A percentile compares a stretch with the other conserved stretches of the same genome.
These are phyloP conservation scores for Petrocephalus microphthalmus DNA, from an alignment of 2,113 vertebrate genomes.

Conservation along the genomic window DNA sequence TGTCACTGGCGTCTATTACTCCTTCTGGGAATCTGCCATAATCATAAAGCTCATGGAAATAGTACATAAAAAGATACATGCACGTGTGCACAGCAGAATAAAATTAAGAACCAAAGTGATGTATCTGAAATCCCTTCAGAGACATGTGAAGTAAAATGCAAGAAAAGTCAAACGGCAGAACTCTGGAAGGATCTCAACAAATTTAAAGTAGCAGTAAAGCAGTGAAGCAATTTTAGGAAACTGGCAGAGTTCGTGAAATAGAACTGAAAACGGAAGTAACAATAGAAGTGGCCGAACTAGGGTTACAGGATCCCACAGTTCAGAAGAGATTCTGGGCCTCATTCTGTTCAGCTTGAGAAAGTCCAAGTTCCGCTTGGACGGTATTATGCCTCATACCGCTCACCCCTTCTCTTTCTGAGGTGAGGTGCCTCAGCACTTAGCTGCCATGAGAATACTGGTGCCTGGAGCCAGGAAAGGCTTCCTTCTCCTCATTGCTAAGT, in stretches of 20 bases:
- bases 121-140: background rate
- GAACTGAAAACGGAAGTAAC: background rate
- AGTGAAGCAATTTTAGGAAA: background rate
- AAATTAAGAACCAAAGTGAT: background rate
- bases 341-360: background rate
- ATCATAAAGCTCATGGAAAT: background rate
- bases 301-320: too few relatives aligned
- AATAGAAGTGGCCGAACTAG: background rate
- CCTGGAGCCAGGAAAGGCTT: background rate
- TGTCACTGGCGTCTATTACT: background rate
- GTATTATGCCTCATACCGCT: too few relatives aligned
- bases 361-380: background rate
- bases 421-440: background rate
- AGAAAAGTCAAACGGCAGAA: background rate
- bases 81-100: background rate
- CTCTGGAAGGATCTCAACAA: background rate
- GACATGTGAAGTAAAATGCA: background rate
- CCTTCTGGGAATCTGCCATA: background rate
- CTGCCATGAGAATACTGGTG: background rate
- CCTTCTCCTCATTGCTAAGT: background rate
- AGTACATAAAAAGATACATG: background rate
- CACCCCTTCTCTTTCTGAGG: background rate
- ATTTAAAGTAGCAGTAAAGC: background rate
- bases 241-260: background rate
- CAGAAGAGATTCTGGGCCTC: background rate